Percentiles rank a stretch among this genome's conserved stretches.
Conservation (phyloP, 2,113 vertebrate genomes). For the Jaculus jaculus region DNA sequence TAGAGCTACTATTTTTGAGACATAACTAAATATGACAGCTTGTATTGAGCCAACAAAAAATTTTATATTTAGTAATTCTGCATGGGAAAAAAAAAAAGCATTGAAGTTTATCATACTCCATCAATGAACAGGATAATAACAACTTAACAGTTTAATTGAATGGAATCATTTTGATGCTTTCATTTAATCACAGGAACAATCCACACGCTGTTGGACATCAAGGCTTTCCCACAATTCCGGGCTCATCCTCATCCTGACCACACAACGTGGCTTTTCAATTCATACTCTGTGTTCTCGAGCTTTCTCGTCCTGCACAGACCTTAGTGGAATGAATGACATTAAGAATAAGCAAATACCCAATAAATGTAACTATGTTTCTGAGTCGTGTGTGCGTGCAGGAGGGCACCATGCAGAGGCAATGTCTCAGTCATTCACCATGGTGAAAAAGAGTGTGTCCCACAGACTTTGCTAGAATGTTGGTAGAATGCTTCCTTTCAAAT, state of each 20-base stretch:
- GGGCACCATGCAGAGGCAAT: slow-evolving; percentile 58
- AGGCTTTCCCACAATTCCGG: slow-evolving; percentile 37
- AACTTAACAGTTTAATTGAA: slow-evolving; percentile 73
- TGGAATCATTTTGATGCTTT: slow-evolving; percentile 71
- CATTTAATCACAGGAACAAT: slow-evolving; percentile 77
- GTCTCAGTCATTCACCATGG: slow-evolving; percentile 72
- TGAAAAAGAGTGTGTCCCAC: slow-evolving; percentile 76
- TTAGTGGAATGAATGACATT: slow-evolving; percentile 72
- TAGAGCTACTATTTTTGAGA: slow-evolving; percentile 75
- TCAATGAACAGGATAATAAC: slow-evolving; percentile 84
- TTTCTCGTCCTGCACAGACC: slow-evolving; percentile 70
- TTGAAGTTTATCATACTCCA: slow-evolving; percentile 67
- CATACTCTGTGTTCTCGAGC: slow-evolving; percentile 79
- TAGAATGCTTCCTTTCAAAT: slow-evolving; percentile 75
- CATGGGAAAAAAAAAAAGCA: slow-evolving; percentile 68
- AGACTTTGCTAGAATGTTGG: slow-evolving; percentile 78
- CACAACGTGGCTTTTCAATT: slow-evolving; percentile 74
- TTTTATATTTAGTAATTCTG: slow-evolving; percentile 69
- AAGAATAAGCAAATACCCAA: slow-evolving; percentile 79
- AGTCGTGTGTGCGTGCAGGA: slow-evolving; percentile 60
- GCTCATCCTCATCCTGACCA: slow-evolving; percentile 58
- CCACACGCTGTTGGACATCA: slow-evolving; percentile 79
- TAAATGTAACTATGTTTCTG: slow-evolving; percentile 70
- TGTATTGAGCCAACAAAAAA: slow-evolving; percentile 79
- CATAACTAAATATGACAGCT: slow-evolving; percentile 81